phyloP scores from a whole-genome alignment of 1,140 invertebrate genomes.

The Papilio polytes region DNA sequence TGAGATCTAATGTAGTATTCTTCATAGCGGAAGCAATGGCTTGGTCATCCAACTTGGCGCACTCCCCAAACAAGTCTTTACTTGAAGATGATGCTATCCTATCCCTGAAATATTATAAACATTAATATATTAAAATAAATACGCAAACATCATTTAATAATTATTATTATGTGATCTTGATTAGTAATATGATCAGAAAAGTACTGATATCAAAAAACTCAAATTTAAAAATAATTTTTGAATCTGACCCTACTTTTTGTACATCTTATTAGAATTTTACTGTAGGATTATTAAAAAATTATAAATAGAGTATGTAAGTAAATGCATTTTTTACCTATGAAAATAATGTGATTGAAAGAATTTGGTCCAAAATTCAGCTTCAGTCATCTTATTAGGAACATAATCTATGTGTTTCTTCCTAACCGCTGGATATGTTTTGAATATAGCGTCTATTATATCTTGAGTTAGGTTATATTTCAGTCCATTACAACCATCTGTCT shows the following conservation, averaged over 20 bases:
- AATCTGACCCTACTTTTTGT: too few relatives aligned
- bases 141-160: too few relatives aligned
- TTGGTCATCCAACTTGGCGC: slow-evolving; percentile 97
- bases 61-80: slow-evolving; percentile 98
- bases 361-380: slow-evolving; percentile 99
- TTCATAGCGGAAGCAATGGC: slow-evolving; percentile 91
- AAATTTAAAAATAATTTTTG: too few relatives aligned
- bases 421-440: slow-evolving; percentile 99
- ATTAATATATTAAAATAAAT: not conserved
- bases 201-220: too few relatives aligned
- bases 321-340: slow-evolving; percentile 87
- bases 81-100: slow-evolving; percentile 92
- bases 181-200: too few relatives aligned
- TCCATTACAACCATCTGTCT: slow-evolving; percentile 98
- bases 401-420: slow-evolving; percentile 98
- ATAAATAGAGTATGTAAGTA: too few relatives aligned
- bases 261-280: too few relatives aligned
- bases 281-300: too few relatives aligned
- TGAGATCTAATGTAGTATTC: slow-evolving; percentile 75
- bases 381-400: slow-evolving; percentile 97
- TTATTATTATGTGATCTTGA: too few relatives aligned
- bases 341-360: slow-evolving; percentile 99
- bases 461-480: slow-evolving; percentile 98
- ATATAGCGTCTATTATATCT: slow-evolving; percentile 99
- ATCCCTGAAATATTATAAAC: slow-evolving; percentile 86